phyloP scores from a whole-genome alignment of 2,888 invertebrate genomes.

The Phytoseiulus persimilis region DNA sequence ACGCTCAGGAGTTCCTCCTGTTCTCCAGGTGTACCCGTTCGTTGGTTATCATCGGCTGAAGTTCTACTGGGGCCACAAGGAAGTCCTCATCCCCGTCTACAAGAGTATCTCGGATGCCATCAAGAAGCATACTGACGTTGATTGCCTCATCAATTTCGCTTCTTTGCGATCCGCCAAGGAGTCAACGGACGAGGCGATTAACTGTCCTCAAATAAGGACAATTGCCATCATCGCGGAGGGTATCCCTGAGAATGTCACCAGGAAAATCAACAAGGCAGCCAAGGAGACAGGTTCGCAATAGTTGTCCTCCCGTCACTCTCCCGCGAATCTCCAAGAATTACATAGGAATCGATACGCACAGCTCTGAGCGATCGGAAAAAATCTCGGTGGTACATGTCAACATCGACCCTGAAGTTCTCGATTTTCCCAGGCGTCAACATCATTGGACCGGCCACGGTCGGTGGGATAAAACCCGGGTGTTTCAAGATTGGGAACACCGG shows the following conservation, averaged over 20 bases:
- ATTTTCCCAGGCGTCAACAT: constrained; percentile 61
- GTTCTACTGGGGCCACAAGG: constrained; percentile 99
- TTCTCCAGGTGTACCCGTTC: constrained; percentile 70
- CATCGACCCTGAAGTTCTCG: background rate
- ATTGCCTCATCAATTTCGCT: constrained; percentile 90
- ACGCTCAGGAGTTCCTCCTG: background rate
- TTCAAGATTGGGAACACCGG: constrained; percentile 99
- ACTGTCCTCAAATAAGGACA: constrained; percentile 80
- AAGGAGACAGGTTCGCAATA: constrained; percentile 71
- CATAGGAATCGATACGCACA: too few relatives aligned
- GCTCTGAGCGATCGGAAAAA: too few relatives aligned
- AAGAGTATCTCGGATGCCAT: constrained; percentile 95
- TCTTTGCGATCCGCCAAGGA: constrained; percentile 94
- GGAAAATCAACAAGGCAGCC: constrained; percentile 77
- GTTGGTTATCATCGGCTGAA: constrained; percentile 98
- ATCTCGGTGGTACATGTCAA: too few relatives aligned
- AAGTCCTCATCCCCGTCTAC: constrained; percentile 84
- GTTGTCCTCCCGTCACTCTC: too few relatives aligned
- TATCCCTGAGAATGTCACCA: constrained; percentile 95
- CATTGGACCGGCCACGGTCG: constrained; percentile 89
- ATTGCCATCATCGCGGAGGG: constrained; percentile 99
- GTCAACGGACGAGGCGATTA: constrained; percentile 85
- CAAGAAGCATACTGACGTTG: constrained; percentile 84
- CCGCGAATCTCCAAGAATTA: too few relatives aligned
- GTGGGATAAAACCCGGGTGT: constrained; percentile 95